Evolutionary conservation across 30 jellyfish, hydroid and myxozoan genomes (phyloP), one percentile per base, ranked within the genome.

Genomic region (Hydra vulgaris): DNA sequence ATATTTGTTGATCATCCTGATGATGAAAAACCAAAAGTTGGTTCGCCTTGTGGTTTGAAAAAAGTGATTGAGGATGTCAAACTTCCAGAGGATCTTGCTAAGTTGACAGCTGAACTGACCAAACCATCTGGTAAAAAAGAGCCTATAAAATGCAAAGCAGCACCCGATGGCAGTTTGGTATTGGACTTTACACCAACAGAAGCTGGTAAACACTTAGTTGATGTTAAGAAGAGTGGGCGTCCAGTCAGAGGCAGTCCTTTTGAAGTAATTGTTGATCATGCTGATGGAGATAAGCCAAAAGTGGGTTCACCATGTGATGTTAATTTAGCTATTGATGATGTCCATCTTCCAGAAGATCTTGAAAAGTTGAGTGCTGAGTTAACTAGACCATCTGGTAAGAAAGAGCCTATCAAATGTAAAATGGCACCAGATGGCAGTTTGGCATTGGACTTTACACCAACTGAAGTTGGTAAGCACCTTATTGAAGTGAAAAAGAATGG

Each of bases 301-400:
- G 98, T 92, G 66, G 98, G 98, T 19, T 77, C 78, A 77, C 96
- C 96, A 26, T 92, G 98, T 24, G 96, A 87, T 66, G 93, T 92
- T 23, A 87, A 87, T 67, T 70, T 92, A 26, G 95, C 79, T 73
- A 74, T 84, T 54, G 95, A 90, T 53, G 96, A 80, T 21, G 27
- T 92, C 26, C 54, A n/a, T 15, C 71, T 90, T 73, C 98, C 98
- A 16, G 98, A 92, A 25, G 98, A 92, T 73, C 76, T 92, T 61
- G 88, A 89, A 25, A 84, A 87, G 21, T 22, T 92, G 53, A 76
- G 76, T 26, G 96, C 96, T 0, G 82, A 83, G 54, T 86, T 92
- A 21, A 90, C 89, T 23, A 91, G 98, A 23, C 98, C 98, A 21
- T n/a, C 79, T 18, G 89, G 96, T 25, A 80, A 78, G 90, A 79